Evolutionary conservation across 2,113 vertebrate species (phyloP).

Genomic region (Rhineura floridana): DNA sequence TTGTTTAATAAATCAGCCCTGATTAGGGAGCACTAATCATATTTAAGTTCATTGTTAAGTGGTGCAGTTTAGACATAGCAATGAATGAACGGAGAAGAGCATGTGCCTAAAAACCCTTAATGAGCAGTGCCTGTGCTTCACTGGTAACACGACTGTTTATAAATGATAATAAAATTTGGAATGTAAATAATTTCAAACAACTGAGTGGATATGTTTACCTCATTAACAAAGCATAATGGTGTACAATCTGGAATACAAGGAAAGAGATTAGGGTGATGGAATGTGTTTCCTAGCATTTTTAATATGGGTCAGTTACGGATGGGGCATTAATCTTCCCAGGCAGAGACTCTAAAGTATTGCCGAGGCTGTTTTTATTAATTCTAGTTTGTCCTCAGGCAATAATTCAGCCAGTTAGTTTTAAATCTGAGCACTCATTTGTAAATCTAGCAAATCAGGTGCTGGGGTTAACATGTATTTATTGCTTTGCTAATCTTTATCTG

Average conservation of each 20-base stretch:
- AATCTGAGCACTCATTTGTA: slow-evolving; percentile 30
- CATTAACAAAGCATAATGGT: slow-evolving; percentile 23
- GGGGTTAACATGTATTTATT: slow-evolving; percentile 22
- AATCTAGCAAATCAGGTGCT: slow-evolving; percentile 11
- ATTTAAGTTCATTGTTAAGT: slow-evolving; percentile 37
- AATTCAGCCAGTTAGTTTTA: slow-evolving; percentile 46
- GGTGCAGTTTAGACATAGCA: slow-evolving; percentile 22
- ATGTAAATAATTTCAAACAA: slow-evolving; percentile 40
- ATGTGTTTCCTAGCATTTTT: background rate
- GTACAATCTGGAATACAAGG: slow-evolving; percentile 21
- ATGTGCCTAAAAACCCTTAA: slow-evolving; percentile 11
- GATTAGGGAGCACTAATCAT: slow-evolving; percentile 30
- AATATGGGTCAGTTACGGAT: slow-evolving; percentile 18
- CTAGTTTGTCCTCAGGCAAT: slow-evolving; percentile 22
- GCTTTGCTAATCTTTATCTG: slow-evolving; percentile 15
- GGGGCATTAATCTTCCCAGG: slow-evolving; percentile 21
- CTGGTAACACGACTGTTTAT: slow-evolving; percentile 19
- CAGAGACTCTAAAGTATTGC: slow-evolving; percentile 33
- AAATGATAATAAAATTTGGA: slow-evolving; percentile 33
- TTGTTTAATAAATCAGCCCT: slow-evolving; percentile 27
- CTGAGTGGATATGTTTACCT: slow-evolving; percentile 32
- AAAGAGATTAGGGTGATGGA: slow-evolving; percentile 25
- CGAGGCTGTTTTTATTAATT: slow-evolving; percentile 30
- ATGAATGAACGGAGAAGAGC: slow-evolving; percentile 1
- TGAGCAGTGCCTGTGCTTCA: slow-evolving; percentile 6